Base-by-base conservation (phyloP, 2,888 invertebrate species). In the Cephonodes hylas region DNA sequence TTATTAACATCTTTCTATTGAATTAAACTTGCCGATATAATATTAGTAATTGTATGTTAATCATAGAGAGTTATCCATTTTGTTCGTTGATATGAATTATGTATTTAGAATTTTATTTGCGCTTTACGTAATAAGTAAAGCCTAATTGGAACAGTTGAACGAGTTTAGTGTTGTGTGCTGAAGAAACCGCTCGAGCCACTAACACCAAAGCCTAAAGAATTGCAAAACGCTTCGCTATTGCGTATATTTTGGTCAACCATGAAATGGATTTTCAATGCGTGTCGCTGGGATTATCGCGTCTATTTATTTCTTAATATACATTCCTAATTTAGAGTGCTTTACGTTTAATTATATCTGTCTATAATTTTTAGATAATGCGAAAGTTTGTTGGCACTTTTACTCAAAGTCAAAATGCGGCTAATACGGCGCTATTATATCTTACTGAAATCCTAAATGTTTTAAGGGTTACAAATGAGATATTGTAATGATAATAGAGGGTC, bases 221-320 rank as follows among this genome's bases (percentile, higher is more conserved):
- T 79, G 68, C 79, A 69, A 70, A 72, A 78, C 60, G 57, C 65
- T 42, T 53, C 18, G 62, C 48, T 64, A 64, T 78, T 79, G 77
- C 76, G 75, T 73, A 72, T 66, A 69, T 62, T 64, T 60, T 70
- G 68, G 70, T 70, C 72, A 75, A 73, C 73, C 76, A 72, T 77
- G 73, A 76, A 76, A 76, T 71, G 64, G 66, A 66, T 68, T 75
- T 70, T 71, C 64, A 65, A 68, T 70, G 72, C 64, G 63, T 65
- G 71, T 68, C 65, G 67, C 63, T 22, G 25, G 13, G 27, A 60
- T 42, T 53, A 27, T 66, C 66, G 64, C 64, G 57, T 44, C 48
- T 53, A 5, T 18, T 53, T 53, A 27, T 53, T 53, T 53, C 15
- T 15, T 6, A n/a, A 53, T 22, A 27, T 25, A n/a, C 48, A 20